Evolutionary conservation across 2,797 vertebrate species (phyloP).

Genomic region (Coregonus suidteri): DNA sequence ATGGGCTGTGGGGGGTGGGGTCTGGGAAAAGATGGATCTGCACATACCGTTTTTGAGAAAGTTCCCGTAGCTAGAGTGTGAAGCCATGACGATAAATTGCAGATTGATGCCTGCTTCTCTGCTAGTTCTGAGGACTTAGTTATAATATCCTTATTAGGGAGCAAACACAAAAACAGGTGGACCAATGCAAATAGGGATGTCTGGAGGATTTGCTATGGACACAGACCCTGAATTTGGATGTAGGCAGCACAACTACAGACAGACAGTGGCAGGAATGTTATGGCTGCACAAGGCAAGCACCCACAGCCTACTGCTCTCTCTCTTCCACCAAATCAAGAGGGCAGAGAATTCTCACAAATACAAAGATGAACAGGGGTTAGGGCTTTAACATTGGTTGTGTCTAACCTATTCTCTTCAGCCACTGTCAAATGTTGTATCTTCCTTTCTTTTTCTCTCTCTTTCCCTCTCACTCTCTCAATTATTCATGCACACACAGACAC

Average conservation of each 20-base stretch:
- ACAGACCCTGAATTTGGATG: not conserved
- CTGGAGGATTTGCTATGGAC: not conserved
- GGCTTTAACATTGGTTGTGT: not conserved
- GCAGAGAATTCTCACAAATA: not conserved
- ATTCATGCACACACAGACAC: not conserved
- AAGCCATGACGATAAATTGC: not conserved
- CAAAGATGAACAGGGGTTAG: not conserved
- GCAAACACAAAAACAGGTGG: not conserved
- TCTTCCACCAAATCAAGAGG: not conserved
- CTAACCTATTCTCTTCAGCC: not conserved
- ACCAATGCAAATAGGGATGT: not conserved
- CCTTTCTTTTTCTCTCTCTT: not conserved
- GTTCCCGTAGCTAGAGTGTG: not conserved
- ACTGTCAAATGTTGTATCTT: not conserved
- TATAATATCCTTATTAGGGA: not conserved
- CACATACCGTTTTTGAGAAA: not conserved
- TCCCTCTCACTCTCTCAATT: not conserved
- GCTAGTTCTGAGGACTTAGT: not conserved
- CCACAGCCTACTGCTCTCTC: not conserved
- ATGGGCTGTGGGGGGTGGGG: not conserved
- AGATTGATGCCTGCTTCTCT: not conserved
- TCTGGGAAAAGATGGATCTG: not conserved
- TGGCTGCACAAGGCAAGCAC: not conserved
- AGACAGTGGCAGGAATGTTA: not conserved
- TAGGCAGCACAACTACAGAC: not conserved